These are phyloP conservation scores for Calyptommatus sinebrachiatus DNA, from an alignment of 2,113 vertebrate species.

Conservation along the genomic window DNA sequence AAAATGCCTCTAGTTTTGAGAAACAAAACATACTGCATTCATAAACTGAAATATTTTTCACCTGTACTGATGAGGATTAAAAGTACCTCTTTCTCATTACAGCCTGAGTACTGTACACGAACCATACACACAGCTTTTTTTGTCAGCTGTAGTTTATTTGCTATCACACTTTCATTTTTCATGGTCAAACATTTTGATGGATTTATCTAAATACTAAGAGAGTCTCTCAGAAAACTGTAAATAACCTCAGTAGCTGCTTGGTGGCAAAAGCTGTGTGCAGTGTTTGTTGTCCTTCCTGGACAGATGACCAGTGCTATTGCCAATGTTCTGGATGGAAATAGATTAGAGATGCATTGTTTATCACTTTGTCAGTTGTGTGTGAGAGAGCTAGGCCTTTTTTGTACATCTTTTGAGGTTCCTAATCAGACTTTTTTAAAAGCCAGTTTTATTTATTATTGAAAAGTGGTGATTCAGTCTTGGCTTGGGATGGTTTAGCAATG, in stretches of 20 bases:
- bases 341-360: background rate
- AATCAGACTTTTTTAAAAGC: no score
- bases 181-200: background rate
- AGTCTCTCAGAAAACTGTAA: background rate
- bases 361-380: background rate
- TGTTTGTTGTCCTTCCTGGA: background rate
- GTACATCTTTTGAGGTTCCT: no score
- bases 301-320: background rate
- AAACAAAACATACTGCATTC: no score
- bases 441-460: no score
- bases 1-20: no score
- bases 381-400: background rate
- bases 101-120: conserved; percentile 8
- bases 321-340: background rate
- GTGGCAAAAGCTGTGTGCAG: background rate
- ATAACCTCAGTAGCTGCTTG: background rate
- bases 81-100: conserved; percentile 40
- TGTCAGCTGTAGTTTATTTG: conserved; percentile 19
- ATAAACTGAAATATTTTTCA: conserved; percentile 12
- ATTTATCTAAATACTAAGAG: background rate
- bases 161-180: background rate
- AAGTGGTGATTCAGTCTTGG: no score
- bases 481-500: no score
- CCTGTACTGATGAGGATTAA: conserved; percentile 50
- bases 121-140: background rate